phyloP scores from a whole-genome alignment of 2,888 invertebrate genomes.

The Sphinx pinastri region DNA sequence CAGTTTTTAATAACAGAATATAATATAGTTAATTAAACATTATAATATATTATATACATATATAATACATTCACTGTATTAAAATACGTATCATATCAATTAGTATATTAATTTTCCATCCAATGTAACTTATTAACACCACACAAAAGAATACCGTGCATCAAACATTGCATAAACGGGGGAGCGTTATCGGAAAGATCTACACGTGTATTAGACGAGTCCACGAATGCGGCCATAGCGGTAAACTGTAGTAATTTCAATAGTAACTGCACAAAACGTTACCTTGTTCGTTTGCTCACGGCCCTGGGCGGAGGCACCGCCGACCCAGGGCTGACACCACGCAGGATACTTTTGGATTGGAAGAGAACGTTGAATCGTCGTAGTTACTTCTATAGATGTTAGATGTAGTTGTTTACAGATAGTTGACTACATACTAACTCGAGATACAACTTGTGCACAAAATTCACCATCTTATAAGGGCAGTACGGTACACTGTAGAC shows the following conservation, averaged over 20 bases:
- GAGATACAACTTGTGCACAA: too few relatives aligned
- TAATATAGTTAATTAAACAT: too few relatives aligned
- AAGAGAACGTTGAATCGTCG: not conserved
- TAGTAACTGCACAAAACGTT: conserved; percentile 45
- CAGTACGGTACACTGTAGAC: too few relatives aligned
- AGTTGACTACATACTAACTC: not conserved
- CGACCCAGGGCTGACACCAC: conserved; percentile 14
- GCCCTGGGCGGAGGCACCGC: conserved; percentile 29
- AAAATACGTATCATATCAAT: not conserved
- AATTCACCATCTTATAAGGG: too few relatives aligned
- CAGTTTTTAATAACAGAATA: too few relatives aligned
- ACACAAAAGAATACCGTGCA: not conserved
- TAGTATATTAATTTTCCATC: not conserved
- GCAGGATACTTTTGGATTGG: not conserved
- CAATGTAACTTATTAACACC: conserved; percentile 3
- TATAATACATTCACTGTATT: too few relatives aligned
- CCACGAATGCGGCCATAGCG: conserved; percentile 24
- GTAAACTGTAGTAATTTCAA: conserved; percentile 44
- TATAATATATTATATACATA: too few relatives aligned
- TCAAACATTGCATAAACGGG: conserved; percentile 5
- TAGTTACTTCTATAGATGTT: not conserved
- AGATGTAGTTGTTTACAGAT: not conserved
- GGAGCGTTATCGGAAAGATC: conserved; percentile 4
- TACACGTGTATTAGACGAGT: conserved; percentile 22
- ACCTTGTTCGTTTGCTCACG: conserved; percentile 39